A percentile compares a stretch with the other conserved stretches of the same genome.
These are phyloP conservation scores for Rissa tridactyla DNA, from an alignment of 2,113 vertebrate genomes.

Conservation along the genomic window DNA sequence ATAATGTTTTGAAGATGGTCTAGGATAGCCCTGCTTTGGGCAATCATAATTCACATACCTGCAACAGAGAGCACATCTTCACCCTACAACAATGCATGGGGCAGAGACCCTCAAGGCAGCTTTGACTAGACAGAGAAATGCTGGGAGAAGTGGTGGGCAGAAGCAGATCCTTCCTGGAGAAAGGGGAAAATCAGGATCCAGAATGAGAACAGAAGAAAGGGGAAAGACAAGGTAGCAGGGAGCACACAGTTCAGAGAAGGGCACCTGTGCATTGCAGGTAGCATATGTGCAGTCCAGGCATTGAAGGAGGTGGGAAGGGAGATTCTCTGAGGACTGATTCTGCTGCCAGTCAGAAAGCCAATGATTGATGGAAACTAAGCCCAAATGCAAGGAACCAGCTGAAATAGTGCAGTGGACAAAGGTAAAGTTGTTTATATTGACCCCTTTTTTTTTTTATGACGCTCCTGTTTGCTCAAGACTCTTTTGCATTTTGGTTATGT, in stretches of 20 bases:
- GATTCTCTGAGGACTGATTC: background rate
- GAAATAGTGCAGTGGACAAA: background rate
- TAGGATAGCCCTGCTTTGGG: background rate
- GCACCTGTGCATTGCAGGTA: background rate
- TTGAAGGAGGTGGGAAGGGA: background rate
- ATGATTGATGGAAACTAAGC: background rate
- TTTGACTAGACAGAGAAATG: background rate
- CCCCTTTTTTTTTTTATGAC: background rate
- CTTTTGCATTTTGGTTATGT: background rate
- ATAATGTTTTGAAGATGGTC: background rate
- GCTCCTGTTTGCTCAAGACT: background rate
- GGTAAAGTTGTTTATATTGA: background rate
- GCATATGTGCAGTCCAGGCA: background rate
- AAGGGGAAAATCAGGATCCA: background rate
- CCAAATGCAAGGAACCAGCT: background rate
- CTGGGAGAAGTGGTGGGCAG: background rate
- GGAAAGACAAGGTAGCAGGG: background rate
- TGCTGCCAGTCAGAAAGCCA: background rate
- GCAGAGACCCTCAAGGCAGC: background rate
- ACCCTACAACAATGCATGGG: background rate
- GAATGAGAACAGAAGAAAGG: background rate
- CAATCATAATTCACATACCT: background rate
- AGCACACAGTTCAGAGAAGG: background rate
- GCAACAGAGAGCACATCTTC: background rate
- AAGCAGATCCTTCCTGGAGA: background rate